A percentile compares a stretch with the other conserved stretches of the same genome.
phyloP scores from a whole-genome alignment of 2,113 vertebrate species.

The Cromileptes altivelis region DNA sequence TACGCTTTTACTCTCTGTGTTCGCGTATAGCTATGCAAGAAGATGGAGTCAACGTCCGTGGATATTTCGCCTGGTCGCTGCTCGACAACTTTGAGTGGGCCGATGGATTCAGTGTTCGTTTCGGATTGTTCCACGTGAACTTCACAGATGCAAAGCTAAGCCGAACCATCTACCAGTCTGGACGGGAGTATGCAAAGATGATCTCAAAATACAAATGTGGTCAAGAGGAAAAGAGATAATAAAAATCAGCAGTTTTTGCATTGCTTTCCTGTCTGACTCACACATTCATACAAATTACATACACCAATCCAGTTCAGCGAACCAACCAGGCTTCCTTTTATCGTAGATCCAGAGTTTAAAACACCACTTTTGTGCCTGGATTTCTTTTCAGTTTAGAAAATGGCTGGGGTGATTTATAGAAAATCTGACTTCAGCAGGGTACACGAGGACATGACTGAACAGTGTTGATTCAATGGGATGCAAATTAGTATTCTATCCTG shows the following conservation, averaged over 20 bases:
- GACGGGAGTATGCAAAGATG: conserved; percentile 83
- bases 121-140: conserved; percentile 89
- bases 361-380: background rate
- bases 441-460: conserved; percentile 9
- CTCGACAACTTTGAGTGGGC: conserved; percentile 90
- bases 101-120: conserved; percentile 81
- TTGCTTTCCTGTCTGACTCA: background rate
- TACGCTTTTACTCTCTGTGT: background rate
- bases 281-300: background rate
- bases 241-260: background rate
- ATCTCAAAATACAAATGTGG: conserved; percentile 77
- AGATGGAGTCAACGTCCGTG: conserved; percentile 77
- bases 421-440: conserved; percentile 35
- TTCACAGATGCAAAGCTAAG: conserved; percentile 77
- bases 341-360: background rate
- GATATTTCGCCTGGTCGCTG: conserved; percentile 86
- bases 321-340: background rate
- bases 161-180: conserved; percentile 84
- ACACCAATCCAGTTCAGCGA: background rate
- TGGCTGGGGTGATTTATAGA: background rate
- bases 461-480: conserved; percentile 33
- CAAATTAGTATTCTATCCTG: conserved; percentile 52
- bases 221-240: background rate
- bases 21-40: conserved; percentile 76
- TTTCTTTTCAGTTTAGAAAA: conserved; percentile 20